Percentiles rank a stretch among this genome's conserved stretches.
phyloP scores from a whole-genome alignment of 2,113 vertebrate species.

The Rhagologus leucostigma region DNA sequence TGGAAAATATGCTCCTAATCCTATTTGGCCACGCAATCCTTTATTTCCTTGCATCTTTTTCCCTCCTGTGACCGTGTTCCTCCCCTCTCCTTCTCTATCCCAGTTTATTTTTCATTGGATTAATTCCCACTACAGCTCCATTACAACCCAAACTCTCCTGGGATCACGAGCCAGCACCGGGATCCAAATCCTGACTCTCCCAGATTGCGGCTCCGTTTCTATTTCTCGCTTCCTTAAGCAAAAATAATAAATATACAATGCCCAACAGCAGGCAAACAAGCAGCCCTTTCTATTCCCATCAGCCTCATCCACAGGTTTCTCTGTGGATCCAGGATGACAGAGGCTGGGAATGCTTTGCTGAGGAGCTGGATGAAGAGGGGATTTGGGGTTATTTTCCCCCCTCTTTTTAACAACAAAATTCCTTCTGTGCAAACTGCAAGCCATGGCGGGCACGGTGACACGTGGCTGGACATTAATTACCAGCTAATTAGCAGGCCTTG shows the following conservation, averaged over 20 bases:
- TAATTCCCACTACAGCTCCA: neutral
- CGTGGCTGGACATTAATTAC: neutral
- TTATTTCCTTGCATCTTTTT: neutral
- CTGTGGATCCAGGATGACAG: neutral
- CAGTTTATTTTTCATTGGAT: neutral
- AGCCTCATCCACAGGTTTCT: neutral
- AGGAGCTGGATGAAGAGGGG: neutral
- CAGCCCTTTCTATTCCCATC: neutral
- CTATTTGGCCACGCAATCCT: neutral
- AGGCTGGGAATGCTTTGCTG: neutral
- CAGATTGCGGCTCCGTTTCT: neutral
- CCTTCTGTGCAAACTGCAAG: neutral
- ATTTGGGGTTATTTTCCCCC: accelerated
- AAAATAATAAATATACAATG: neutral
- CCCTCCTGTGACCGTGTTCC: neutral
- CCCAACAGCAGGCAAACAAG: neutral
- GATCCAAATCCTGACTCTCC: neutral
- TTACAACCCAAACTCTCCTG: neutral
- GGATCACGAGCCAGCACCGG: neutral
- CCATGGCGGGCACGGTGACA: accelerated
- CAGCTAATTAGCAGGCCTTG: neutral
- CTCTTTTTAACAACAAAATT: neutral
- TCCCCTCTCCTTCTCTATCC: neutral
- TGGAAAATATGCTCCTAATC: neutral
- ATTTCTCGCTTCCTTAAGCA: neutral